phyloP scores from a whole-genome alignment of 2,888 invertebrate genomes.

The Cheiracanthium punctorium region DNA sequence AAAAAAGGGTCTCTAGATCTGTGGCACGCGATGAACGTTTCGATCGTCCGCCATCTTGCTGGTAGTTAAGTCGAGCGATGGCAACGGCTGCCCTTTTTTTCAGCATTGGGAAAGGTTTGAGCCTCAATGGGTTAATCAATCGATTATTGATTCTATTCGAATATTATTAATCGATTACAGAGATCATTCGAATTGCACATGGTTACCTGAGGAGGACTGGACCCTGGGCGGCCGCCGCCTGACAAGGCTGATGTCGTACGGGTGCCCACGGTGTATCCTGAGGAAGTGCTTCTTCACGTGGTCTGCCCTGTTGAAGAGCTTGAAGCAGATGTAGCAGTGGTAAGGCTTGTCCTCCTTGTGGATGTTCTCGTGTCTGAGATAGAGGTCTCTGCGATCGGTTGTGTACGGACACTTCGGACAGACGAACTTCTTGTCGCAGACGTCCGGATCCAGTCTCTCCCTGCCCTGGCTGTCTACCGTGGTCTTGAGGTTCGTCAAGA shows the following conservation, averaged over 20 bases:
- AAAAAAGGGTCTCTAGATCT: no score
- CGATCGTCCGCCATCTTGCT: no score
- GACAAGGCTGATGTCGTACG: slow-evolving; percentile 81
- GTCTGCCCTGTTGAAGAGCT: slow-evolving; percentile 92
- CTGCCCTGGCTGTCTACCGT: slow-evolving; percentile 78
- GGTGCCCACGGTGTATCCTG: slow-evolving; percentile 92
- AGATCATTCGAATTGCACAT: no score
- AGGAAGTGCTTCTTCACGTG: slow-evolving; percentile 96
- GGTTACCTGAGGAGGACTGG: slow-evolving; percentile 16
- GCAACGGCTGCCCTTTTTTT: no score
- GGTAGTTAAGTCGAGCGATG: no score
- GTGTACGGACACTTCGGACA: slow-evolving; percentile 93
- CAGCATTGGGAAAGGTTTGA: no score
- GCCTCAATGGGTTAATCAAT: no score
- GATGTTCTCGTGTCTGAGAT: slow-evolving; percentile 93
- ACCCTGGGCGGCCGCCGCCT: slow-evolving; percentile 72
- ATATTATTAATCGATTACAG: no score
- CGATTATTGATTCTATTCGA: no score
- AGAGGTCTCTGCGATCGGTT: slow-evolving; percentile 91
- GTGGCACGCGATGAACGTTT: no score
- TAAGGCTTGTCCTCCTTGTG: slow-evolving; percentile 95
- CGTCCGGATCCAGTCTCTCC: slow-evolving; percentile 56
- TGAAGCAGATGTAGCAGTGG: slow-evolving; percentile 85
- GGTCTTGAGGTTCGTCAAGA: slow-evolving; percentile 82
- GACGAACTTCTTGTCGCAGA: slow-evolving; percentile 80